Evolutionary conservation across 2,888 invertebrate species (phyloP), one percentile per base, ranked within the genome.

Genomic region (Cephus spinipes): DNA sequence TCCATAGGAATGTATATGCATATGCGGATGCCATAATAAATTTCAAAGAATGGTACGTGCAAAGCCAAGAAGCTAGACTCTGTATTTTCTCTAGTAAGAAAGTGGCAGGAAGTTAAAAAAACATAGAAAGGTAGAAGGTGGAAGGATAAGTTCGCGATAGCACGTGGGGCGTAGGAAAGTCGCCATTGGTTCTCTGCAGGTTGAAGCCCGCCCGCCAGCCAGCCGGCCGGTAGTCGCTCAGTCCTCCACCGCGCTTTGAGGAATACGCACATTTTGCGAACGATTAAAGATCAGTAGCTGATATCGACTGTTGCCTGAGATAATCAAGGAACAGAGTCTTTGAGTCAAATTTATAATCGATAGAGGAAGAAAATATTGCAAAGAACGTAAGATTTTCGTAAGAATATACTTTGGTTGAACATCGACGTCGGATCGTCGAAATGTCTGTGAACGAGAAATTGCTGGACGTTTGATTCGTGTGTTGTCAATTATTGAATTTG

Each of bases 191-290:
- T 86, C 83, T 86, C 23, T 83, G 84, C 85, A 84, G 83, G 84
- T 84, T 84, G 85, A 87, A 84, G 85, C 84, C 83, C 85, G 86
- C 76, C 76, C 81, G 86, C 83, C 88, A 85, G 83, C 88, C 88
- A 86, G 89, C 89, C 86, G 88, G 88, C 74, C 85, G 85, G 83
- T 83, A 55, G 74, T 84, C 82, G 85, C 84, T 89, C 89, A 89
- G 89, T 88, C 84, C 87, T 85, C 85, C 85, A 86, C 87, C 84
- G 87, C 83, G 86, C 86, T 86, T 82, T 85, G 86, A 87, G 83
- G 84, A 82, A 86, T 82, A 79, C 84, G 84, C 86, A 87, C 89
- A 87, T 87, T 87, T 55, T 83, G 83, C 81, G 78, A 81, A 73
- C 79, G 71, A 71, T 71, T 33, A 55, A 55, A 55, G 55, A 23